Evolutionary conservation across 2,797 vertebrate species (phyloP).

Genomic region (Anas capensis): DNA sequence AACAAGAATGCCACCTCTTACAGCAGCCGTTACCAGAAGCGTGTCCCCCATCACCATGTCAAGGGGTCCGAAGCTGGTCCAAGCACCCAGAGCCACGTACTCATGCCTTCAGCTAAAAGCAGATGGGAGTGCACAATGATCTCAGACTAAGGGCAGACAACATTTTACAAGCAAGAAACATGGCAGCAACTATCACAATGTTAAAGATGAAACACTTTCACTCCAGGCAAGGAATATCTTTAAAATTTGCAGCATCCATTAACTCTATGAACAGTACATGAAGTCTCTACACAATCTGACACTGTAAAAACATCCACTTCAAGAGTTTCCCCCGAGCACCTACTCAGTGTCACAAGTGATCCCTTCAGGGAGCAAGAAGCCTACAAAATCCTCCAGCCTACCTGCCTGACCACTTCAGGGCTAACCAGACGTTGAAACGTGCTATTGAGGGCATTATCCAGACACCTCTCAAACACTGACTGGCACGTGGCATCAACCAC

Average conservation of each 20-base stretch:
- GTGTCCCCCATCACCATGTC: neutral
- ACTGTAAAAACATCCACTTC: neutral
- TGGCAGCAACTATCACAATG: neutral
- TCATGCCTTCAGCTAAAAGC: neutral
- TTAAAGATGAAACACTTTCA: neutral
- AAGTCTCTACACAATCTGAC: neutral
- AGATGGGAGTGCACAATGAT: neutral
- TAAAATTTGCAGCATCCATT: neutral
- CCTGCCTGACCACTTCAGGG: neutral
- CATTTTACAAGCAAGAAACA: neutral
- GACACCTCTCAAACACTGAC: too few relatives aligned
- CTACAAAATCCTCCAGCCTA: neutral
- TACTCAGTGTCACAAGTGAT: neutral
- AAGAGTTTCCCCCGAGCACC: neutral
- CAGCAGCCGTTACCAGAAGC: neutral
- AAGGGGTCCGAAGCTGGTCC: neutral
- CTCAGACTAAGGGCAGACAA: neutral
- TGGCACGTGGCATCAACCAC: too few relatives aligned
- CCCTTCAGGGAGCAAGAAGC: too few relatives aligned
- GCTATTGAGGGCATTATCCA: neutral
- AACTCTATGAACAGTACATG: neutral
- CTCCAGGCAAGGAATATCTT: neutral
- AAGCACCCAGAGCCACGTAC: neutral
- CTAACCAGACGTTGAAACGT: neutral
- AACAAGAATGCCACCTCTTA: neutral